Evolutionary conservation across 2,797 vertebrate genomes (phyloP).

Genomic region (Gymnoscopelus microlampas): DNA sequence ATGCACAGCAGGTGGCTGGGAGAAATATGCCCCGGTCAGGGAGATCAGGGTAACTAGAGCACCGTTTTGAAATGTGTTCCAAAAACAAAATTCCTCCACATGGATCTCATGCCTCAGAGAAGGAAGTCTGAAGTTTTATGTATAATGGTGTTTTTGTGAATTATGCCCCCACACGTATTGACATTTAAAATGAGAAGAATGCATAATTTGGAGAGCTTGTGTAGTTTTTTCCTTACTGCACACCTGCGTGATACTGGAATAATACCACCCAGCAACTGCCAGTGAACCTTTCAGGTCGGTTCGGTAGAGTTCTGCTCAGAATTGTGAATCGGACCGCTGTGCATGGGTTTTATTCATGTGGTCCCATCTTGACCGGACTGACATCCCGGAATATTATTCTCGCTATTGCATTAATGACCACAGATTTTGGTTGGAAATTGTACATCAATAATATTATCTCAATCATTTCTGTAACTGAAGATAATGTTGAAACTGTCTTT

Average conservation of each 20-base stretch:
- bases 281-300: slow-evolving; percentile 6
- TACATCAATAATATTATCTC: slow-evolving; percentile 43
- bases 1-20: slow-evolving; percentile 61
- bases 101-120: slow-evolving; percentile 31
- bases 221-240: neutral
- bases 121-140: slow-evolving; percentile 15
- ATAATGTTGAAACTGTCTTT: slow-evolving; percentile 23
- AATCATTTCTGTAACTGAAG: slow-evolving; percentile 23
- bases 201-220: neutral
- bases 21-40: slow-evolving; percentile 52
- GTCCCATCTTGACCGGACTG: slow-evolving; percentile 15
- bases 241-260: slow-evolving; percentile 24
- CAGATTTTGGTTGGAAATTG: slow-evolving; percentile 37
- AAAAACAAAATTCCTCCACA: slow-evolving; percentile 54
- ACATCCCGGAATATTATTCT: slow-evolving; percentile 47
- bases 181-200: neutral
- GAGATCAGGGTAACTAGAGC: slow-evolving; percentile 49
- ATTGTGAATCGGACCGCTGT: slow-evolving; percentile 19
- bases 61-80: slow-evolving; percentile 40
- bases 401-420: slow-evolving; percentile 20
- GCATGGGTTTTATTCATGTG: slow-evolving; percentile 29
- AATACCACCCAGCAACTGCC: slow-evolving; percentile 21
- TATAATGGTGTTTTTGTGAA: slow-evolving; percentile 17
- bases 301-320: slow-evolving; percentile 13
- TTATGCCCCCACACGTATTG: neutral